phyloP scores from a whole-genome alignment of 2,888 invertebrate genomes.

The Nomada fabriciana region DNA sequence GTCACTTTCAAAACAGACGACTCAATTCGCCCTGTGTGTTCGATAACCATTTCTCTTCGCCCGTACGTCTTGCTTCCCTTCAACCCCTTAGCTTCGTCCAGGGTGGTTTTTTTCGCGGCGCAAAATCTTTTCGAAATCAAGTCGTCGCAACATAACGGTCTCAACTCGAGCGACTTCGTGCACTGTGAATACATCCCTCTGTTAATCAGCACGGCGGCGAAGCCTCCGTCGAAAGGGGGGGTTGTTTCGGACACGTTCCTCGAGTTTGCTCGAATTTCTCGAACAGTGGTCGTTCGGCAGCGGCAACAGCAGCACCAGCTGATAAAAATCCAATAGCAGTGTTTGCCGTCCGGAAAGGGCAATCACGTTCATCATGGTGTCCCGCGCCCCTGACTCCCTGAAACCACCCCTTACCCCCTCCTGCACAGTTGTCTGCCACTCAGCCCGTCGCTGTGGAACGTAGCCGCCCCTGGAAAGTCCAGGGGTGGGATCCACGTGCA shows the following conservation, averaged over 20 bases:
- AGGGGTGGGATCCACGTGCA: slow-evolving; percentile 65
- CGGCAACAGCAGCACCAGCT: slow-evolving; percentile 62
- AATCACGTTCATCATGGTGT: slow-evolving; percentile 83
- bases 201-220: too few relatives aligned
- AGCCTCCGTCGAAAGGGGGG: too few relatives aligned
- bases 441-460: slow-evolving; percentile 59
- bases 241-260: background rate
- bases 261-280: slow-evolving; percentile 41
- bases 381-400: slow-evolving; percentile 70
- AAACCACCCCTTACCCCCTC: slow-evolving; percentile 70
- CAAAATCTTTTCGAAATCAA: too few relatives aligned
- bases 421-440: slow-evolving; percentile 57
- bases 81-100: too few relatives aligned
- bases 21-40: too few relatives aligned
- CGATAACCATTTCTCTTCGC: too few relatives aligned
- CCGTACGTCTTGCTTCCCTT: too few relatives aligned
- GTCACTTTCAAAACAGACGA: too few relatives aligned
- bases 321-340: slow-evolving; percentile 83
- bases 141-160: too few relatives aligned
- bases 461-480: slow-evolving; percentile 69
- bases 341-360: slow-evolving; percentile 82
- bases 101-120: too few relatives aligned
- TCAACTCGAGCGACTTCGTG: too few relatives aligned
- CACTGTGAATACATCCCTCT: too few relatives aligned
- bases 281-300: slow-evolving; percentile 29